Evolutionary conservation across 2,797 vertebrate genomes (phyloP).

Genomic region (Anabacerthia variegaticeps): DNA sequence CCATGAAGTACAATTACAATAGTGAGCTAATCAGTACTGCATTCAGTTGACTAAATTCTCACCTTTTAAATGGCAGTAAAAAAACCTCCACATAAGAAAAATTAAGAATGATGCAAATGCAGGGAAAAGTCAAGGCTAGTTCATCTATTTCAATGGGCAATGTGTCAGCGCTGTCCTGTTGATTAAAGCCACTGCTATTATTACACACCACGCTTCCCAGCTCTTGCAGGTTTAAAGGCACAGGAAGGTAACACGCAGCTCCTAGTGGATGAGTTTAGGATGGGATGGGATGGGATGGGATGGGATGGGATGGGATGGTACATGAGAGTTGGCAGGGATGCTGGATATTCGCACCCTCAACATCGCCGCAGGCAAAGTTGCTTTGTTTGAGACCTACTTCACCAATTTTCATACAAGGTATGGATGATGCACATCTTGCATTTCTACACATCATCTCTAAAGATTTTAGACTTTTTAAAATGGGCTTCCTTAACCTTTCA

Average conservation of each 20-base stretch:
- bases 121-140: not conserved
- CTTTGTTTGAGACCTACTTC: not conserved
- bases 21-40: slow-evolving; percentile 31
- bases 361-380: not conserved
- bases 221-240: not conserved
- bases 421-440: not conserved
- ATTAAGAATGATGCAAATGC: not conserved
- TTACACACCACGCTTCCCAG: not conserved
- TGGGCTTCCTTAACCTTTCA: not conserved
- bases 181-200: not conserved
- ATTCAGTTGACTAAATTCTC: slow-evolving; percentile 34
- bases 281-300: not conserved
- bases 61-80: slow-evolving; percentile 23
- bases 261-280: not conserved
- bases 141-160: not conserved
- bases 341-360: not conserved
- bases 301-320: not conserved
- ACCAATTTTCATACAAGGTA: not conserved
- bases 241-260: not conserved
- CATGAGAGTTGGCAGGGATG: not conserved
- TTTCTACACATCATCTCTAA: not conserved
- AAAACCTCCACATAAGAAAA: not conserved
- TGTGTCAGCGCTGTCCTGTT: not conserved
- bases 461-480: not conserved
- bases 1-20: slow-evolving; percentile 42